Base-by-base conservation (phyloP, 2,888 invertebrate species). In the Cantharis lateralis region DNA sequence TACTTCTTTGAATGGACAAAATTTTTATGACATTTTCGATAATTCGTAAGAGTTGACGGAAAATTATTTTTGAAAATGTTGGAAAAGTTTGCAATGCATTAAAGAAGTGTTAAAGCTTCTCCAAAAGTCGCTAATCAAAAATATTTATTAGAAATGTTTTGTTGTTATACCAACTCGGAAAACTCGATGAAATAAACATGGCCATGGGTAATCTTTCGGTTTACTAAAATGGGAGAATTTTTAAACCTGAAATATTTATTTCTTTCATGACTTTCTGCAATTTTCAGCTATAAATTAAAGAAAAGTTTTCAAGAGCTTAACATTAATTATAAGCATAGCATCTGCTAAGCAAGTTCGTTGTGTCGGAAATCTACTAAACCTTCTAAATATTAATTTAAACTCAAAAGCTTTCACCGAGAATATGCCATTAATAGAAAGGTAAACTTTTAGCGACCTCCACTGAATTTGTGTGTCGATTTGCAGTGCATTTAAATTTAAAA, bases 401-500 rank as follows among this genome's bases (percentile, higher is more conserved):
- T 61, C 61, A 16, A 26, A 32, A 32, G 24, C 48, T 72, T 68
- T 68, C 24, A 15, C 15, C 9, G 20, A 16, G 16, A 32, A 26
- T 64, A 71, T 71, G 32, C 71, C 15, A 68, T 72, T 68, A 72
- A 72, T 68, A 68, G 72, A 66, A 66, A 66, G 64, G 64, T 66
- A 66, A 66, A 66, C 64, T 66, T 66, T 66, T 11, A 66, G 16
- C 20, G 64, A 66, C 64, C 64, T 70, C 68, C 68, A 32, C 15
- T 20, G 72, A 66, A 72, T 72, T 68, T 70, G 64, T 66, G 69
- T 68, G 62, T 74, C 74, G 32, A 68, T 72, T 68, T 68, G 68
- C 68, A 18, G 68, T 72, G 74, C 69, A 74, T 74, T 74, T 74
- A 74, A 74, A 74, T 68, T 68, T 74, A 69, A 74, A 74, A 74